These are phyloP conservation scores for Dendropsophus ebraccatus DNA, from an alignment of 2,113 vertebrate genomes.

Conservation along the genomic window DNA sequence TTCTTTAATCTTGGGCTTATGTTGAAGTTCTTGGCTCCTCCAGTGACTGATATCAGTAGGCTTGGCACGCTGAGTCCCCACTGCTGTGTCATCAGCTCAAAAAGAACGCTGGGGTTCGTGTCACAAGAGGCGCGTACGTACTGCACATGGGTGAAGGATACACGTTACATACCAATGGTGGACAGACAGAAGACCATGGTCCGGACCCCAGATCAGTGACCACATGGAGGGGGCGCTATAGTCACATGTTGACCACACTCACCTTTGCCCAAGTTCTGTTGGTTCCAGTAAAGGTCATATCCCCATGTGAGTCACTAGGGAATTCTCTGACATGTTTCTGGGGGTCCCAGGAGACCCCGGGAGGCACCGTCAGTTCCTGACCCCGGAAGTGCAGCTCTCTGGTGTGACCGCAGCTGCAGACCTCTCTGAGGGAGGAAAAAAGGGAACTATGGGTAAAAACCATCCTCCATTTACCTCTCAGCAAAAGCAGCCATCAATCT, in stretches of 20 bases:
- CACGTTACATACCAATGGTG: neutral
- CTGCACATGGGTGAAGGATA: slow-evolving; percentile 60
- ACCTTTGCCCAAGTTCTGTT: slow-evolving; percentile 74
- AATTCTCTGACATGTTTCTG: slow-evolving; percentile 68
- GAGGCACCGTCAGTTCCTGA: slow-evolving; percentile 60
- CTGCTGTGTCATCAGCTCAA: slow-evolving; percentile 73
- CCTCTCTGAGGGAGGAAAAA: slow-evolving; percentile 47
- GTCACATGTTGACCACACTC: too few species aligned
- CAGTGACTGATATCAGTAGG: slow-evolving; percentile 82
- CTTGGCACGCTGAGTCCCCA: slow-evolving; percentile 78
- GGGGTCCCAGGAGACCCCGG: slow-evolving; percentile 67
- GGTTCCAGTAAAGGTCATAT: slow-evolving; percentile 72
- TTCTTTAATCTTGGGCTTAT: slow-evolving; percentile 75
- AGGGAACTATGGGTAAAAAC: neutral
- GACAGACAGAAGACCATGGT: too few species aligned
- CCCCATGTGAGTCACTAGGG: slow-evolving; percentile 77
- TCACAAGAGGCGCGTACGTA: slow-evolving; percentile 76
- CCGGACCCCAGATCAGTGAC: too few species aligned
- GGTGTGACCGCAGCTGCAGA: slow-evolving; percentile 74
- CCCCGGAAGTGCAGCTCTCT: slow-evolving; percentile 65
- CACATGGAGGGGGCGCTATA: too few species aligned
- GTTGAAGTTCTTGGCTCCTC: slow-evolving; percentile 81
- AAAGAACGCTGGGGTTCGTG: slow-evolving; percentile 69
- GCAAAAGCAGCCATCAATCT: too few species aligned
- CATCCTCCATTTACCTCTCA: too few species aligned